Evolutionary conservation across 1,140 invertebrate species (phyloP).

Genomic region (Capitella teleta): DNA sequence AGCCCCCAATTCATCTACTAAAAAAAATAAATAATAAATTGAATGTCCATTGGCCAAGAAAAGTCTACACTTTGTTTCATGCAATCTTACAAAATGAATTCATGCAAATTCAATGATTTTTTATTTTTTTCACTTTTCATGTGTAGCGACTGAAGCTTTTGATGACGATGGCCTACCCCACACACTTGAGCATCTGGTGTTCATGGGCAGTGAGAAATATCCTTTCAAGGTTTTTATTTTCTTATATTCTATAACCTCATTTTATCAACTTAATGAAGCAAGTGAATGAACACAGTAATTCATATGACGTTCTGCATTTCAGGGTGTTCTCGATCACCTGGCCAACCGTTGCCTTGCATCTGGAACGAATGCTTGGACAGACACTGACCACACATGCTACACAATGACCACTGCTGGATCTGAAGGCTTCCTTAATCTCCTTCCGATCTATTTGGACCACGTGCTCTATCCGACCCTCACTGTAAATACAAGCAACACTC

Average conservation of each 20-base stretch:
- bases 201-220: conserved; percentile 78
- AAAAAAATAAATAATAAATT: background rate
- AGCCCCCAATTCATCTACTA: background rate
- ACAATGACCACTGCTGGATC: conserved; percentile 75
- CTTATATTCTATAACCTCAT: background rate
- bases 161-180: conserved; percentile 87
- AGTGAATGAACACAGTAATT: too few species aligned
- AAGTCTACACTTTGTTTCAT: background rate
- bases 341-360: conserved; percentile 79
- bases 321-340: conserved; percentile 74
- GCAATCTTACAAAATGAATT: background rate
- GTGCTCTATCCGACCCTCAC: conserved; percentile 72
- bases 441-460: conserved; percentile 84
- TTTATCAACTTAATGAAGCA: too few species aligned
- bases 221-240: conserved; percentile 54
- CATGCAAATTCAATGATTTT: background rate
- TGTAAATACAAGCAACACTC: conserved; percentile 41
- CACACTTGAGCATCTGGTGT: conserved; percentile 83
- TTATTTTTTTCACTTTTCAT: background rate
- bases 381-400: conserved; percentile 75
- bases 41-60: background rate
- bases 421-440: conserved; percentile 72
- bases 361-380: conserved; percentile 75
- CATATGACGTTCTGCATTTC: too few species aligned
- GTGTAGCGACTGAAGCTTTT: conserved; percentile 72